These are phyloP conservation scores for Araneus ventricosus DNA, from an alignment of 1,140 invertebrate species.

Conservation along the genomic window DNA sequence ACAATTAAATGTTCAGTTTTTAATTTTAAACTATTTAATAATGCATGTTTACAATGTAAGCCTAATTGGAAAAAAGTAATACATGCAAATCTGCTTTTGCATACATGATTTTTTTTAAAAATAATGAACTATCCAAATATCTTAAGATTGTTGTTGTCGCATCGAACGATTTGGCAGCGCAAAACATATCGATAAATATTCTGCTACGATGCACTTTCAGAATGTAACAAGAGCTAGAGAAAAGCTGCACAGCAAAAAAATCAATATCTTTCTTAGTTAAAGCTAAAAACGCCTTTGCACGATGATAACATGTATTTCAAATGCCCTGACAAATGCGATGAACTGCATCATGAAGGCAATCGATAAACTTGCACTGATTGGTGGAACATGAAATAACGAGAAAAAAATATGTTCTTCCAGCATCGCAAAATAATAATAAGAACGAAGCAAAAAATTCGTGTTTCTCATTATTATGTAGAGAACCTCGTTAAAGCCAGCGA, in stretches of 20 bases:
- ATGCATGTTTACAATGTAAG: too few relatives aligned
- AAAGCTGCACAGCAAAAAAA: background rate
- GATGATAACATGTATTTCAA: conserved; percentile 31
- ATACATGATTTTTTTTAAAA: too few relatives aligned
- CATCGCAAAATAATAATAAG: conserved; percentile 51
- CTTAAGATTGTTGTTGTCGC: too few relatives aligned
- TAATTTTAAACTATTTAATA: too few relatives aligned
- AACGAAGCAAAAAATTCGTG: conserved; percentile 44
- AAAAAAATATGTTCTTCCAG: conserved; percentile 60
- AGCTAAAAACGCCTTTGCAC: conserved; percentile 33
- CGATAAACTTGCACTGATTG: conserved; percentile 68
- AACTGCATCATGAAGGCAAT: conserved; percentile 29
- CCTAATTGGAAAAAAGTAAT: too few relatives aligned
- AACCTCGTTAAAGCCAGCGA: conserved; percentile 55
- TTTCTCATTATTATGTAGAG: conserved; percentile 70
- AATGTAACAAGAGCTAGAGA: background rate
- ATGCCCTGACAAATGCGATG: conserved; percentile 53
- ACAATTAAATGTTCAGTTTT: too few relatives aligned
- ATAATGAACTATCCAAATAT: too few relatives aligned
- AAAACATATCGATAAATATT: too few relatives aligned
- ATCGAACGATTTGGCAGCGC: too few relatives aligned
- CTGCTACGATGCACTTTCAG: background rate
- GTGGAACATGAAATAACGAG: conserved; percentile 60
- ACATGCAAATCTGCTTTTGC: too few relatives aligned
- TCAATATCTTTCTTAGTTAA: conserved; percentile 51